Base-by-base conservation (phyloP, 2,113 vertebrate genomes). In the Struthidea cinerea region DNA sequence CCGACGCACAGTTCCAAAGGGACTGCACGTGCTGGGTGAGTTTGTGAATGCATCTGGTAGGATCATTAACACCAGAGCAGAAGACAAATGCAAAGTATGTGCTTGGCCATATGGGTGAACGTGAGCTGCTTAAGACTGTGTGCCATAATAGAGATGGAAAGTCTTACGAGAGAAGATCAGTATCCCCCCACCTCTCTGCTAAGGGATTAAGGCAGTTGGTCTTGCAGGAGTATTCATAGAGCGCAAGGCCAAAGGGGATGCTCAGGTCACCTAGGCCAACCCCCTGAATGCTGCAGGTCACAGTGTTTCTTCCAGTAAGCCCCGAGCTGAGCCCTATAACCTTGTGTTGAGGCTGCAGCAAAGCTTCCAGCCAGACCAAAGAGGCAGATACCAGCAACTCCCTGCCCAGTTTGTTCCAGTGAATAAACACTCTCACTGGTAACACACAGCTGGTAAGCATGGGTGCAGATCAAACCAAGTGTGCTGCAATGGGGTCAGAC, bases 81-180 rank as follows among this genome's bases (percentile, higher is more conserved):
- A 94, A 97, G 93, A 96, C 96, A 96, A 97, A 96, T 96, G 96
- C 92, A 93, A 95, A 96, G 83, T 95, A 96, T 97, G 95, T 84
- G 92, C 92, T 93, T 87, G 95, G 75, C 95, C 90, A 96, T 95
- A 87, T 96, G 96, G 93, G 53, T 95, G 95, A 97, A 95, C 83
- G 90, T 96, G 95, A 97, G 93, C 93, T 94, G 92, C 96, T 96
- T 93, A 93, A 94, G 90, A 96, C 91, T 50, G 46, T 55, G 77
- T 73, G 52, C 77, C 32, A 77, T 96, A 95, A 96, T 84, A 87
- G 95, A 96, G 91, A 96, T 76, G 96, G 96, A 97, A 97, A 97
- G 93, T 95, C 95, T 96, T 97, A 96, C 52, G 26, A 96, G 91
- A 44, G 80, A 96, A 89, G 96, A 95, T 96, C 78, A 87, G 84